Evolutionary conservation across 2,888 invertebrate genomes (phyloP).

Genomic region (Mermis nigrescens): DNA sequence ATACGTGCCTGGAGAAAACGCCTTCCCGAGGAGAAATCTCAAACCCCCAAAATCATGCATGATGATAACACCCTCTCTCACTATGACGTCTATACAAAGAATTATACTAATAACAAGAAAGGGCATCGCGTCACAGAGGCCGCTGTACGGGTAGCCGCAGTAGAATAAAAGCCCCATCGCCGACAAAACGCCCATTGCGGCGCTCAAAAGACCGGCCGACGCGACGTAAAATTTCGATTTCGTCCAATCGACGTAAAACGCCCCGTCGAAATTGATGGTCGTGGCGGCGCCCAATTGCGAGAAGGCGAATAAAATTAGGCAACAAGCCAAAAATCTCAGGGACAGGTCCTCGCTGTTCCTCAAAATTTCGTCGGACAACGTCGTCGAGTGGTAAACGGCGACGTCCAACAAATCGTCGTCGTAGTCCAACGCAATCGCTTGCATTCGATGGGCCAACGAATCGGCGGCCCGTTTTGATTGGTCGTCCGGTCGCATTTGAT

Average conservation of each 20-base stretch:
- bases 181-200: slow-evolving; percentile 65
- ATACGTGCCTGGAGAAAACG: too few species aligned
- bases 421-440: not conserved
- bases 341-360: not conserved
- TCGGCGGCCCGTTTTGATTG: not conserved
- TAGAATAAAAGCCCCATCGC: slow-evolving; percentile 74
- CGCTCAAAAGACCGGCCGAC: slow-evolving; percentile 66
- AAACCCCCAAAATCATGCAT: too few species aligned
- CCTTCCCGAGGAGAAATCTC: too few species aligned
- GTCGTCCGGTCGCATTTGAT: not conserved
- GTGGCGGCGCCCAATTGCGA: not conserved
- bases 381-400: not conserved
- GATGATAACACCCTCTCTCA: too few species aligned
- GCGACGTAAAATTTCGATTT: slow-evolving; percentile 72
- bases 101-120: slow-evolving; percentile 84
- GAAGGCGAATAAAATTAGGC: not conserved
- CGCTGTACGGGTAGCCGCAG: slow-evolving; percentile 68
- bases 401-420: not conserved
- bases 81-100: too few species aligned
- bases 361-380: not conserved
- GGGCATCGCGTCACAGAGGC: slow-evolving; percentile 73
- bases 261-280: not conserved
- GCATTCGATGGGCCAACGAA: not conserved
- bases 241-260: slow-evolving; percentile 48
- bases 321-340: not conserved